Percentiles rank a stretch among this genome's conserved stretches.
These are phyloP conservation scores for Pipa parva DNA, from an alignment of 2,113 vertebrate species.

Conservation along the genomic window DNA sequence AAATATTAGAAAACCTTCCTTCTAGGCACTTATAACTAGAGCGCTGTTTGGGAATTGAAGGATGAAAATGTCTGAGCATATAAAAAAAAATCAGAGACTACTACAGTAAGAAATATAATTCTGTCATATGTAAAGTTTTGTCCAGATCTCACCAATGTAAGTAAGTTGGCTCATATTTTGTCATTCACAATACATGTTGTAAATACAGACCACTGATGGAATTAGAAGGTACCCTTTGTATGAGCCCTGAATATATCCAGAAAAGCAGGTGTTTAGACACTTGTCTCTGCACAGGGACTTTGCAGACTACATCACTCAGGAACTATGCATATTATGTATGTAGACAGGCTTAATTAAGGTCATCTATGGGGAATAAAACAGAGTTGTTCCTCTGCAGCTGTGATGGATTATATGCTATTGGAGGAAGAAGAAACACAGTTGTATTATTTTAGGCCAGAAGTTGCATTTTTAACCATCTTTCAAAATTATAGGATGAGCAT, in stretches of 20 bases:
- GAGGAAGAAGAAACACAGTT: not conserved
- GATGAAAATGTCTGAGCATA: no score
- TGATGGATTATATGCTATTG: not conserved
- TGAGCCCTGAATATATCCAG: not conserved
- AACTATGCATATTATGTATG: not conserved
- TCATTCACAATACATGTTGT: not conserved
- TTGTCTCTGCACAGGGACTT: not conserved
- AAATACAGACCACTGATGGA: no score
- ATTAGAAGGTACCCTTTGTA: not conserved
- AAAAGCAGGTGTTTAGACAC: no score
- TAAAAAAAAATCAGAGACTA: no score
- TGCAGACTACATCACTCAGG: not conserved
- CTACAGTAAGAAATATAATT: no score
- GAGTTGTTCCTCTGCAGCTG: constrained; percentile 4
- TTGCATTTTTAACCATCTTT: not conserved
- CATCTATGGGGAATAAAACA: not conserved
- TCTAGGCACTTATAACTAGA: no score
- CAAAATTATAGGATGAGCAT: not conserved
- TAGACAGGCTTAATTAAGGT: not conserved
- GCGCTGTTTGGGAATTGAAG: no score
- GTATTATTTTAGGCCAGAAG: not conserved
- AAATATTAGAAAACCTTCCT: no score
- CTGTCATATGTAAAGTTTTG: no score
- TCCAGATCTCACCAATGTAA: no score
- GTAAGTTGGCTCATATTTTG: no score